Evolutionary conservation across 2,797 vertebrate species (phyloP), one percentile per base, ranked within the genome.

Genomic region (Euthynnus affinis): DNA sequence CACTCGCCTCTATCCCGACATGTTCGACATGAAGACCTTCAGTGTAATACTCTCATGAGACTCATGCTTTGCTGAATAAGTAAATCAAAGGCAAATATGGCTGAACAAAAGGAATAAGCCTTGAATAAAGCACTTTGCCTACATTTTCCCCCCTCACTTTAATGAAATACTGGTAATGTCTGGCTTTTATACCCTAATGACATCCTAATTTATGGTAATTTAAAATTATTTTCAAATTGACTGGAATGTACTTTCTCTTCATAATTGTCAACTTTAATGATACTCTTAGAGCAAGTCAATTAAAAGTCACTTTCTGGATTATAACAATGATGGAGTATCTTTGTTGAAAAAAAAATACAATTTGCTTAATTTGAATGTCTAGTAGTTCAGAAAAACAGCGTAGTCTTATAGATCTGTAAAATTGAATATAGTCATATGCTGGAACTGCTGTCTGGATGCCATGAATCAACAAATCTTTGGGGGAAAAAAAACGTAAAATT

Each of bases 1-100:
- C 44, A 49, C 32, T 48, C 52, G 10, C 56, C 52, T 60, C 65
- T 66, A n/a, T n/a, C 14, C 25, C 34, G 71, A 40, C 60, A 71
- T 76, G 67, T 86, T 82, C 17, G 78, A 79, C 70, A 76, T 60
- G 65, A 84, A 60, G 34, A 61, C 27, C 56, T 64, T 61, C 37
- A 67, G 56, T 69, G 60, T 61, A 48, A 66, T 23, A 32, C 61
- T 72, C 65, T 40, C 46, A 22, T 40, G 67, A 78, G 34, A 87
- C 20, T 42, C 18, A 17, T 0, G 42, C 55, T 58, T 74, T 68
- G 37, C 23, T 3, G 15, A 73, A 75, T 20, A 22, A 29, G 20
- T 42, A 76, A 44, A 74, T 74, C 40, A 22, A 61, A 85, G 32
- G 49, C 71, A 71, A 84, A 87, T 56, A 64, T 46, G 29, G 37